Base-by-base conservation (phyloP, 2,888 invertebrate species). In the Pinctada fucata region DNA sequence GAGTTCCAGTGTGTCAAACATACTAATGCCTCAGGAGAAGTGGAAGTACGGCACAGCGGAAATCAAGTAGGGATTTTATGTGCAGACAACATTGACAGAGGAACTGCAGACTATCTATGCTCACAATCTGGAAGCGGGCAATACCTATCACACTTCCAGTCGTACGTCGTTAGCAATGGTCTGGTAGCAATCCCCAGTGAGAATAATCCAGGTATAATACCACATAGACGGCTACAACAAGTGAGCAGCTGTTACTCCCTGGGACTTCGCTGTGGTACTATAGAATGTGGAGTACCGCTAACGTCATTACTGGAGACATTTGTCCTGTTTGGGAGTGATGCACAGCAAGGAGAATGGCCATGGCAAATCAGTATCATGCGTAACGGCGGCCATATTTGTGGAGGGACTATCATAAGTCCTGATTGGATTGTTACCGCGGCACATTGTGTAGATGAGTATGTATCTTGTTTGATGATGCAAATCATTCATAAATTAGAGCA, bases 241-340 rank as follows among this genome's bases (percentile, higher is more conserved):
- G 58, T 58, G 13, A 13, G 8, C 13, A 13, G 6, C 13, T 13
- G 66, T 16, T 66, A 31, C 16, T 66, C 66, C 6, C 13, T 16
- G 8, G 16, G 66, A 6, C 66, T 64, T 47, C 8, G 45, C 67
- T 31, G 50, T 51, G 50, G 13, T 64, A 5, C 68, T 50, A 50
- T 31, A 74, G 78, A 78, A 65, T 78, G 78, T 74, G 78, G 78
- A n/a, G 73, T 78, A 2, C 73, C 68, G 4, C 65, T 70, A n/a
- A 47, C 67, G 2, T 64, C 73, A 2, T 52, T 65, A 0, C 50
- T 63, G 2, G 47, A 52, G 6, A 68, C 68, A 4, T 64, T 68
- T 45, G 10, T 78, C 8, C 16, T 78, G 13, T 47, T 3, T 69
- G 78, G 78, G 47, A 70, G 65, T 64, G 78, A 73, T n/a, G 78